A percentile compares a stretch with the other conserved stretches of the same genome.
These are phyloP conservation scores for Arion vulgaris DNA, from an alignment of 1,140 invertebrate species.

Conservation along the genomic window DNA sequence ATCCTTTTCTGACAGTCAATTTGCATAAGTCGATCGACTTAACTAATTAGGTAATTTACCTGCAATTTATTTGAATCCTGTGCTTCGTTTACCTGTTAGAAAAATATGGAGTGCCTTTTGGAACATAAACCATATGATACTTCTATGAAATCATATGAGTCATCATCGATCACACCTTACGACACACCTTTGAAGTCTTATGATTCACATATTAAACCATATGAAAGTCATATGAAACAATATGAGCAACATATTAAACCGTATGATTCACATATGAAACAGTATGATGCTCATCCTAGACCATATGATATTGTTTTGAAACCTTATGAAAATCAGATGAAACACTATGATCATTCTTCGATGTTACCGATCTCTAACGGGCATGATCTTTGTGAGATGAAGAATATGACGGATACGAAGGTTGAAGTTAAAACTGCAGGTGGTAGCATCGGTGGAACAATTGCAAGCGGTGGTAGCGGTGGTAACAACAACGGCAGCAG, in stretches of 20 bases:
- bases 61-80: not conserved
- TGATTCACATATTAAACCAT: no score
- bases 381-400: slow-evolving; percentile 31
- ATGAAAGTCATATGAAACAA: no score
- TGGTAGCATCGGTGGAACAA: not conserved
- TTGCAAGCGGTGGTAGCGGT: not conserved
- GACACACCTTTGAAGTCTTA: no score
- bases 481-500: not conserved
- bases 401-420: not conserved
- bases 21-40: not conserved
- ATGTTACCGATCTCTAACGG: slow-evolving; percentile 27
- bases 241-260: no score
- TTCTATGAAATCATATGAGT: slow-evolving; percentile 9
- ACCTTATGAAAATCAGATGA: slow-evolving; percentile 4
- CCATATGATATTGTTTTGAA: slow-evolving; percentile 12
- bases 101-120: slow-evolving; percentile 30
- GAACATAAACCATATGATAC: slow-evolving; percentile 30
- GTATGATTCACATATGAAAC: not conserved
- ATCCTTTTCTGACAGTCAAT: no score
- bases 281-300: slow-evolving; percentile 10
- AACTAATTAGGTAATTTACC: not conserved
- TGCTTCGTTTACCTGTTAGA: not conserved
- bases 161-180: slow-evolving; percentile 1
- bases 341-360: not conserved
- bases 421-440: not conserved